A percentile compares a stretch with the other conserved stretches of the same genome.
Evolutionary conservation across 2,797 vertebrate species (phyloP).

Genomic region (Oreonectes daqikongensis): DNA sequence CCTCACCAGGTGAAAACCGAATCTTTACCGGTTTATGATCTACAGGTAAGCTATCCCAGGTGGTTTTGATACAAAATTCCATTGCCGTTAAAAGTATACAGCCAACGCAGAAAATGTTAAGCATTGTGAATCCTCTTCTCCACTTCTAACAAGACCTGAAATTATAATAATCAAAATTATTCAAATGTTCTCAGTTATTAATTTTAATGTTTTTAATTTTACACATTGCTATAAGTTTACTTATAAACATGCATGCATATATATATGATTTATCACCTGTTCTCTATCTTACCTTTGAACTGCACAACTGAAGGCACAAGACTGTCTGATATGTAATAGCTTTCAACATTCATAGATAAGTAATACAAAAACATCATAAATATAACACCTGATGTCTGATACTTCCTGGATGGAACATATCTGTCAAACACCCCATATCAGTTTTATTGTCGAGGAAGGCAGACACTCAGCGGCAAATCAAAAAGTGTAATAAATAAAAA

Average conservation of each 20-base stretch:
- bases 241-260: background rate
- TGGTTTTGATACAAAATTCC: conserved; percentile 83
- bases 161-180: background rate
- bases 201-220: background rate
- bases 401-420: conserved; percentile 27
- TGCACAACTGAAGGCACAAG: background rate
- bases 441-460: background rate
- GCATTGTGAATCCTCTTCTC: conserved; percentile 12
- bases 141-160: background rate
- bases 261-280: background rate
- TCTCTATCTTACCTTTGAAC: background rate
- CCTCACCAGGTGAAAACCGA: conserved; percentile 71
- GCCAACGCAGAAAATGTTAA: conserved; percentile 7
- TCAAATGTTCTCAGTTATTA: background rate
- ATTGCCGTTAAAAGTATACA: conserved; percentile 66
- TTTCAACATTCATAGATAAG: conserved; percentile 37
- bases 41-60: conserved; percentile 85
- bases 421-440: background rate
- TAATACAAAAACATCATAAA: conserved; percentile 21
- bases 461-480: background rate
- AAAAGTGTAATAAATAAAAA: background rate
- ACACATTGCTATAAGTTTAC: background rate
- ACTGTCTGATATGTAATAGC: conserved; percentile 6
- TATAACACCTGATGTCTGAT: background rate
- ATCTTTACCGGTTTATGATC: conserved; percentile 79